Evolutionary conservation across 2,113 vertebrate species (phyloP).

Genomic region (Pangasianodon gigas): DNA sequence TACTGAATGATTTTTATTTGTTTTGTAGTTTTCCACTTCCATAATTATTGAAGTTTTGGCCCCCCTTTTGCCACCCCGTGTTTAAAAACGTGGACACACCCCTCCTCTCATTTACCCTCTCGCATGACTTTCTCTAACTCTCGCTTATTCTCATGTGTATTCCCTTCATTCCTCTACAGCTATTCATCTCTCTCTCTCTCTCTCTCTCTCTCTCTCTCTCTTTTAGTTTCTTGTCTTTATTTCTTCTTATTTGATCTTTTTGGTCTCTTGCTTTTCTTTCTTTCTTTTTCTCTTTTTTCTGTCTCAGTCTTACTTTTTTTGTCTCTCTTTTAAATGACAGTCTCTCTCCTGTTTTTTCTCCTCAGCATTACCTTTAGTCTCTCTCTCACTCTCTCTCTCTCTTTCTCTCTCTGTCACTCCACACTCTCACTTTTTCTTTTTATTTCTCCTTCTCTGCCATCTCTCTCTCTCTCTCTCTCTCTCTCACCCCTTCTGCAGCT

Average conservation of each 20-base stretch:
- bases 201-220: neutral
- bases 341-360: neutral
- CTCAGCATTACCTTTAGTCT: too few relatives aligned
- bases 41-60: neutral
- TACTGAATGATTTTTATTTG: neutral
- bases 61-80: neutral
- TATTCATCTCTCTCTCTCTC: too few relatives aligned
- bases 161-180: neutral
- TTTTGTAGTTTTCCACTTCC: neutral
- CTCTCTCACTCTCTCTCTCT: neutral
- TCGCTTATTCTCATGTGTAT: neutral
- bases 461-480: neutral
- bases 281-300: neutral
- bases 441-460: neutral
- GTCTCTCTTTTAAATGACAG: neutral
- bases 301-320: neutral
- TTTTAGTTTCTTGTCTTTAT: neutral
- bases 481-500: neutral
- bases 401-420: neutral
- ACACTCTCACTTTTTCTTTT: neutral
- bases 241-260: too few relatives aligned
- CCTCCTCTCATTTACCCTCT: conserved; percentile 21
- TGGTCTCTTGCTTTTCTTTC: neutral
- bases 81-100: neutral
- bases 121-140: neutral